Conservation (phyloP, 2,113 vertebrate genomes). For the Chroicocephalus ridibundus region DNA sequence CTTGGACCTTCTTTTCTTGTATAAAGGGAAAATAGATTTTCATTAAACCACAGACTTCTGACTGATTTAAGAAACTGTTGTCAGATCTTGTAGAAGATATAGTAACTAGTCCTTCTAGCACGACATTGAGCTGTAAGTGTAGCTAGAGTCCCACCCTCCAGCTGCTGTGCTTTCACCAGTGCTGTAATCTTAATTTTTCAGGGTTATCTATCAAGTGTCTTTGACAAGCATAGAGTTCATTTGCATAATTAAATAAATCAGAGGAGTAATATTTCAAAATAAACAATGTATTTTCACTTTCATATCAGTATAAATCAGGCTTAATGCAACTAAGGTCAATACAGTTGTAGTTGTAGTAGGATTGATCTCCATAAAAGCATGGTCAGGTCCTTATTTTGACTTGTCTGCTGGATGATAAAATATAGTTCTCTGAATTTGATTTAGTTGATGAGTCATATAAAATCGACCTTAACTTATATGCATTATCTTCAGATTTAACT, state of each 20-base stretch:
- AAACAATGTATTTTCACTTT: neutral
- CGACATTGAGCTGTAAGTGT: neutral
- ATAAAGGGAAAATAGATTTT: neutral
- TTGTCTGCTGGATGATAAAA: neutral
- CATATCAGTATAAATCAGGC: neutral
- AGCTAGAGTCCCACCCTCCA: neutral
- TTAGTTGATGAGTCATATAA: neutral
- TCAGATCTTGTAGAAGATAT: neutral
- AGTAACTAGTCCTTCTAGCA: neutral
- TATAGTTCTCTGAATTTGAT: neutral
- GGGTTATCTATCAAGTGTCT: neutral
- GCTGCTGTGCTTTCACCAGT: neutral
- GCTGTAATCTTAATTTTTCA: neutral
- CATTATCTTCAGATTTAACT: neutral
- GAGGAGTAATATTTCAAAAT: neutral
- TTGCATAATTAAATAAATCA: neutral
- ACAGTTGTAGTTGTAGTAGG: neutral
- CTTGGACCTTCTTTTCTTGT: neutral
- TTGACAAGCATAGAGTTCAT: neutral
- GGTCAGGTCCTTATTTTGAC: neutral
- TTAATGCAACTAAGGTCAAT: neutral
- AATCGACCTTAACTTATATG: rapidly evolving
- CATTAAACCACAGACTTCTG: neutral
- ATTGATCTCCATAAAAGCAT: neutral
- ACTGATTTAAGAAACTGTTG: neutral